Percentiles rank a stretch among this genome's conserved stretches.
phyloP scores from a whole-genome alignment of 2,113 vertebrate species.

The Cololabis saira region DNA sequence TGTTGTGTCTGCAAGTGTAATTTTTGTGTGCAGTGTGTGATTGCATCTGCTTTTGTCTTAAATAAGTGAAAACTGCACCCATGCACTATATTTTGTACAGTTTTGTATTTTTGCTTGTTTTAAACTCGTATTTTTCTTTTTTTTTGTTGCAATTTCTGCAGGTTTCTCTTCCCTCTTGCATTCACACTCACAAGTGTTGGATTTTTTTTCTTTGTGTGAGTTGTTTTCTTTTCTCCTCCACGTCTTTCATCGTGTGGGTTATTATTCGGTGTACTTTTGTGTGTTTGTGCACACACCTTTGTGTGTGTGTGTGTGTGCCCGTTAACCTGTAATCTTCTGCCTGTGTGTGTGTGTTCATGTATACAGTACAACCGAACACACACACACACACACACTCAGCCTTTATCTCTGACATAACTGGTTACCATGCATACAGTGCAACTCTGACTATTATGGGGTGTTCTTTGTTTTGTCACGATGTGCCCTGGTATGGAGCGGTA shows the following conservation, averaged over 20 bases:
- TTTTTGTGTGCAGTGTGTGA: too few relatives aligned
- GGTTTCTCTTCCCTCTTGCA: not conserved
- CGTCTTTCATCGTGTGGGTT: not conserved
- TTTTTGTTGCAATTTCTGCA: not conserved
- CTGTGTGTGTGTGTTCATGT: conserved; percentile 10
- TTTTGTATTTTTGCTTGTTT: conserved; percentile 23
- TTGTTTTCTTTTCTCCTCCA: not conserved
- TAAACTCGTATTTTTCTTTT: not conserved
- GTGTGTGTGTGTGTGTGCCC: conserved; percentile 2
- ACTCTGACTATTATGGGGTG: conserved; percentile 80
- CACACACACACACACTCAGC: not conserved
- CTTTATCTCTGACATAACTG: conserved; percentile 77
- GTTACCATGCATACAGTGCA: conserved; percentile 80
- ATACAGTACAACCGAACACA: conserved; percentile 39
- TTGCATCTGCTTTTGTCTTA: too few relatives aligned
- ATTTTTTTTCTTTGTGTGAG: not conserved
- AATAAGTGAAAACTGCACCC: too few relatives aligned
- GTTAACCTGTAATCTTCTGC: conserved; percentile 17
- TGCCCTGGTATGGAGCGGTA: conserved; percentile 78
- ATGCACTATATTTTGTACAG: not conserved
- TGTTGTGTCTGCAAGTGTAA: too few relatives aligned
- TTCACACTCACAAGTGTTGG: not conserved
- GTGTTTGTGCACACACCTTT: conserved; percentile 33
- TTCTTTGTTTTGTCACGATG: conserved; percentile 84
- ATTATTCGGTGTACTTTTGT: conserved; percentile 23